Evolutionary conservation across 2,888 invertebrate species (phyloP).

Genomic region (Schizaphis graminum): DNA sequence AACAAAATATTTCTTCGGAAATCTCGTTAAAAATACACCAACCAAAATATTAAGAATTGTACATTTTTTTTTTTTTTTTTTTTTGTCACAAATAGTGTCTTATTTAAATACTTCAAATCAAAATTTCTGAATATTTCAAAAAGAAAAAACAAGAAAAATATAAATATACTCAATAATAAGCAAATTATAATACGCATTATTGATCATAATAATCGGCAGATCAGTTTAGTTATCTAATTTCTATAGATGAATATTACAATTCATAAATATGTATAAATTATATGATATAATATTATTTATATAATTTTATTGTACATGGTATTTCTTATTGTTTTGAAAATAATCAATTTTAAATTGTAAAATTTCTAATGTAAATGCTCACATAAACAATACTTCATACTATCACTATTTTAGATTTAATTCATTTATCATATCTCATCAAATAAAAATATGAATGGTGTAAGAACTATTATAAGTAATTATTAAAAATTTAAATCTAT

Average conservation of each 20-base stretch:
- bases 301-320: too few species aligned
- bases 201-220: not conserved
- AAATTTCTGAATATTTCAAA: not conserved
- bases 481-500: too few species aligned
- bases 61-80: not conserved
- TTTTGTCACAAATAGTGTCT: not conserved
- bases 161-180: not conserved
- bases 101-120: not conserved
- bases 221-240: not conserved
- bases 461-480: too few species aligned
- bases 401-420: too few species aligned
- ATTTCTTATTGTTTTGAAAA: not conserved
- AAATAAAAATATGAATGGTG: not conserved
- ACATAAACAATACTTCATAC: not conserved
- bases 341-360: not conserved
- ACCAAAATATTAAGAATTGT: not conserved
- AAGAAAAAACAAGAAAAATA: not conserved
- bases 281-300: too few species aligned
- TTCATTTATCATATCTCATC: not conserved
- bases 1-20: not conserved
- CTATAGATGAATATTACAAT: too few species aligned
- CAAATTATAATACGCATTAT: not conserved
- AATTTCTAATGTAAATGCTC: not conserved
- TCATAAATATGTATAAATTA: too few species aligned
- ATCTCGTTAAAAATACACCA: not conserved